Conservation (phyloP, 2,113 vertebrate species). For the Catharus minimus region DNA sequence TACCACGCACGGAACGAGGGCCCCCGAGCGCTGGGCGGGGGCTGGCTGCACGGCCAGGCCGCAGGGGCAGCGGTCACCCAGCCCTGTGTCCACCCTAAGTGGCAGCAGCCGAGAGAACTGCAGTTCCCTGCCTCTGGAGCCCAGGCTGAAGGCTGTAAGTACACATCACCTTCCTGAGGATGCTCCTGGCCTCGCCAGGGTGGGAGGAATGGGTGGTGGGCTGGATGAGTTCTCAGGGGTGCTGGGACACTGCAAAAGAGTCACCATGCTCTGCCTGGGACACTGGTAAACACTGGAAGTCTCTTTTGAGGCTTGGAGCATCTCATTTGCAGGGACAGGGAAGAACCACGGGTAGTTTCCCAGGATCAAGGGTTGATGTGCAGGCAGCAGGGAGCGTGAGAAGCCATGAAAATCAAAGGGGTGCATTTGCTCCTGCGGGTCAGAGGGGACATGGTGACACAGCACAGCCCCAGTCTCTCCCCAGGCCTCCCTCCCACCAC, state of each 20-base stretch:
- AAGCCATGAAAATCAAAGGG: neutral
- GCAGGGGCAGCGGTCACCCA: neutral
- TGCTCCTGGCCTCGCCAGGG: neutral
- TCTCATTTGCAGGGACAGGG: neutral
- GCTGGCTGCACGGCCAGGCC: neutral
- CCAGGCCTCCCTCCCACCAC: neutral
- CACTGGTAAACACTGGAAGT: neutral
- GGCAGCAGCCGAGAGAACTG: neutral
- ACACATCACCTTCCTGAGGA: neutral
- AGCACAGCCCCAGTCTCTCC: neutral
- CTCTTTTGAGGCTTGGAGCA: accelerated
- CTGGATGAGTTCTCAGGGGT: neutral
- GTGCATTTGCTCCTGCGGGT: accelerated
- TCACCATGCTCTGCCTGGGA: accelerated
- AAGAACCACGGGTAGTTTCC: neutral
- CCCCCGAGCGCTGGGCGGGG: neutral
- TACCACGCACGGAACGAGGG: neutral
- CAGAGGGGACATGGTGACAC: accelerated
- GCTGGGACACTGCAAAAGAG: neutral
- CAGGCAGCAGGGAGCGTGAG: neutral
- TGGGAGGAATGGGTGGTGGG: neutral
- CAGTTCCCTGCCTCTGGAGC: neutral
- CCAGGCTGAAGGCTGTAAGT: constrained; percentile 58
- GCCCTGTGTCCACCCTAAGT: neutral
- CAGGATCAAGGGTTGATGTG: neutral